phyloP scores from a whole-genome alignment of 2,113 vertebrate genomes.

The Pollachius pollachius region DNA sequence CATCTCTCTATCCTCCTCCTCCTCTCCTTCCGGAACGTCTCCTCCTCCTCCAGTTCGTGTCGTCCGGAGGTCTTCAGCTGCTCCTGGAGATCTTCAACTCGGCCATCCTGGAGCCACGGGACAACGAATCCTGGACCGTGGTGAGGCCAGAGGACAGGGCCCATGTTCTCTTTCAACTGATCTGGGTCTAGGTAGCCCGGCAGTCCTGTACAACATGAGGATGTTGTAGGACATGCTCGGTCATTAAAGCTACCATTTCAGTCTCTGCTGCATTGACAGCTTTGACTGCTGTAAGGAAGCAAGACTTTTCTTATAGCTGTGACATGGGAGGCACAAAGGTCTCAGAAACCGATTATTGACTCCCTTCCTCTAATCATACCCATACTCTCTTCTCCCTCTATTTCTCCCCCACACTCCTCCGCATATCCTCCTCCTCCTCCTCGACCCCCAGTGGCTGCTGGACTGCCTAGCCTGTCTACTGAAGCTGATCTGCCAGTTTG shows the following conservation, averaged over 20 bases:
- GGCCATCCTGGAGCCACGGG: conserved; percentile 94
- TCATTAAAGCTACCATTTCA: too few species aligned
- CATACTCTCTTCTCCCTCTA: neutral
- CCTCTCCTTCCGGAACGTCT: neutral
- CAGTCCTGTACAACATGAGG: too few species aligned
- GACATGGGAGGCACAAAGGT: too few species aligned
- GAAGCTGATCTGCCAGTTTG: conserved; percentile 98
- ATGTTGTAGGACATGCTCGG: too few species aligned
- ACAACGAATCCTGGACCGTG: conserved; percentile 97
- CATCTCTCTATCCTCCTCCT: neutral
- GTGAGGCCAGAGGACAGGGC: conserved; percentile 66
- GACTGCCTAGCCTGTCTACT: conserved; percentile 97
- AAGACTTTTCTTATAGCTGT: too few species aligned
- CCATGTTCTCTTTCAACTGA: neutral
- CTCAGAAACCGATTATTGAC: too few species aligned
- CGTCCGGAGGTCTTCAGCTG: conserved; percentile 94
- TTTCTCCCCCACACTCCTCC: neutral
- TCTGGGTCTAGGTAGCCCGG: too few species aligned
- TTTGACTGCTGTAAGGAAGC: too few species aligned
- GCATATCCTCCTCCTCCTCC: neutral
- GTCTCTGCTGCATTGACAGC: too few species aligned
- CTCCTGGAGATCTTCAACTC: conserved; percentile 97
- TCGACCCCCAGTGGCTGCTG: conserved; percentile 85
- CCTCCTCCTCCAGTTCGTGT: conserved; percentile 83
- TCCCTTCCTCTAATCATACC: too few species aligned